Percentiles rank a stretch among this genome's conserved stretches.
Conservation (phyloP, 2,113 vertebrate species). For the Mohoua ochrocephala region DNA sequence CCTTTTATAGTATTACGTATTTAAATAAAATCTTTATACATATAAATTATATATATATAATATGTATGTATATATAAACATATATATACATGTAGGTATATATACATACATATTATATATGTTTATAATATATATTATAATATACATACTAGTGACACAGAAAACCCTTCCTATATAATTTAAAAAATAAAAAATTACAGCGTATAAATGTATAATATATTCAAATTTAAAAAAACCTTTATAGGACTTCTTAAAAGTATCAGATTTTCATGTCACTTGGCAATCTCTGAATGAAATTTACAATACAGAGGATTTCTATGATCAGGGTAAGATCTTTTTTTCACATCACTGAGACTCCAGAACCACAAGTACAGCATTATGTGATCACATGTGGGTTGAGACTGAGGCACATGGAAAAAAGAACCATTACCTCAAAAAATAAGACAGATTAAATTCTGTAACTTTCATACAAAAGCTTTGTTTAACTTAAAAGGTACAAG, state of each 20-base stretch:
- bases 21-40: too few relatives aligned
- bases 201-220: background rate
- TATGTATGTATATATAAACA: too few relatives aligned
- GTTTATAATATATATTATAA: background rate
- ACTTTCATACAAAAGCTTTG: background rate
- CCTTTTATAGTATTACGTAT: background rate
- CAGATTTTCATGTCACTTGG: background rate
- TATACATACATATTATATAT: background rate
- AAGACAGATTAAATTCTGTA: background rate
- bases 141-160: background rate
- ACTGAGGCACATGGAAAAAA: background rate
- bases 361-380: background rate
- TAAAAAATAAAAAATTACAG: background rate
- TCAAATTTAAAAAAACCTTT: background rate
- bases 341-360: background rate
- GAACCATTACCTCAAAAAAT: background rate
- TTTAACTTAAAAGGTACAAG: background rate
- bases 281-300: background rate
- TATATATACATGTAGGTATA: too few relatives aligned
- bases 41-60: background rate
- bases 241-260: background rate
- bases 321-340: too few relatives aligned
- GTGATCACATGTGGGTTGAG: accelerated
- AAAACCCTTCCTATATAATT: background rate
- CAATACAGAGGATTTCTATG: background rate